Conservation (phyloP, 2,888 invertebrate genomes). For the Polyploca ridens region DNA sequence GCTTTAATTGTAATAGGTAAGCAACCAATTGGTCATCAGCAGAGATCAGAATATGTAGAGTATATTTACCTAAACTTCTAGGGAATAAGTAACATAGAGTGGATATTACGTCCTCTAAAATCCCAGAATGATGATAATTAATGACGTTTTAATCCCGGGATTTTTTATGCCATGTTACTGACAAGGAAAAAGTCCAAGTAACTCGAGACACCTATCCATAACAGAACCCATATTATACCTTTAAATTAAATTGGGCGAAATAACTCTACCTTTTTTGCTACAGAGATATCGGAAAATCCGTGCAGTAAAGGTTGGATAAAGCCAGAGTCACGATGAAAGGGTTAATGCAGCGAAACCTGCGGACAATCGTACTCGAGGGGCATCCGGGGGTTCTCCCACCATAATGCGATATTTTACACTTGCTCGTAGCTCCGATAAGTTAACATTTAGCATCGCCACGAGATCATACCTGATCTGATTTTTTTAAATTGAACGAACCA, state of each 20-base stretch:
- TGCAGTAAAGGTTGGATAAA: conserved; percentile 30
- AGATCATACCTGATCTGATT: conserved; percentile 27
- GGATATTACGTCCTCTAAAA: too few species aligned
- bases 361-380: conserved; percentile 60
- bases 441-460: conserved; percentile 22
- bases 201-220: background rate
- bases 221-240: background rate
- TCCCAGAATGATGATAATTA: too few species aligned
- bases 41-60: too few species aligned
- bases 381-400: conserved; percentile 36
- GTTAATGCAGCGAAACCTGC: conserved; percentile 63
- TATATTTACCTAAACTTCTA: too few species aligned
- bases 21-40: too few species aligned
- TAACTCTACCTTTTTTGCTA: conserved; percentile 19
- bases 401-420: conserved; percentile 56
- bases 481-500: conserved; percentile 14
- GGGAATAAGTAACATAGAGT: too few species aligned
- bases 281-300: conserved; percentile 28
- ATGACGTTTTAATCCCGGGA: too few species aligned
- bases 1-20: too few species aligned
- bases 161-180: background rate
- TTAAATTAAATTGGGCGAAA: conserved; percentile 1
- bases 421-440: conserved; percentile 23
- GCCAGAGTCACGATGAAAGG: conserved; percentile 56
- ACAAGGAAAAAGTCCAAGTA: background rate